Evolutionary conservation across 2,113 vertebrate genomes (phyloP).

Genomic region (Apteryx owenii): DNA sequence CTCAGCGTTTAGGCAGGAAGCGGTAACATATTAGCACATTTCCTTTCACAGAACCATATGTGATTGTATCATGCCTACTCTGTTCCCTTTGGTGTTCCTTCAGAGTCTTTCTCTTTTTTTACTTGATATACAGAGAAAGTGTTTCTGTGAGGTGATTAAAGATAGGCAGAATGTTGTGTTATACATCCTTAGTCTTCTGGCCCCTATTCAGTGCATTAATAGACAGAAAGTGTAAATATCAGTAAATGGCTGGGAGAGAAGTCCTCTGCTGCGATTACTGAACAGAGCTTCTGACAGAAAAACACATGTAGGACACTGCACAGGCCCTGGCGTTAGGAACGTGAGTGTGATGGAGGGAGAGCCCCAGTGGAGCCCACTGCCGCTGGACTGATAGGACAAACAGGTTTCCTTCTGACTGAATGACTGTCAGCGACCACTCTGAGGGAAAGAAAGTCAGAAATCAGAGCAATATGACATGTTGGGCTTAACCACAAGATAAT

Average conservation of each 20-base stretch:
- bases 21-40: not conserved
- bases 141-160: not conserved
- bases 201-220: not conserved
- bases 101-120: not conserved
- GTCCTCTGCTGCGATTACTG: not conserved
- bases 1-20: not conserved
- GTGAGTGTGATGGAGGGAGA: not conserved
- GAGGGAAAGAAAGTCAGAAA: constrained; percentile 24
- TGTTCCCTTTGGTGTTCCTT: not conserved
- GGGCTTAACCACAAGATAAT: not conserved
- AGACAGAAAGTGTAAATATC: not conserved
- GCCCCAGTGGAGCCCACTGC: not conserved
- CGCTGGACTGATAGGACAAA: not conserved
- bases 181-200: not conserved
- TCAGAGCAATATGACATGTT: not conserved
- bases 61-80: not conserved
- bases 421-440: not conserved
- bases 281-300: not conserved
- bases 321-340: not conserved
- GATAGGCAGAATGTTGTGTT: not conserved
- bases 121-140: not conserved
- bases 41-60: not conserved
- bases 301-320: not conserved
- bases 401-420: not conserved
- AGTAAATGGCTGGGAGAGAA: not conserved